Evolutionary conservation across 2,888 invertebrate species (phyloP), one percentile per base, ranked within the genome.

Genomic region (Plebejus melissa): DNA sequence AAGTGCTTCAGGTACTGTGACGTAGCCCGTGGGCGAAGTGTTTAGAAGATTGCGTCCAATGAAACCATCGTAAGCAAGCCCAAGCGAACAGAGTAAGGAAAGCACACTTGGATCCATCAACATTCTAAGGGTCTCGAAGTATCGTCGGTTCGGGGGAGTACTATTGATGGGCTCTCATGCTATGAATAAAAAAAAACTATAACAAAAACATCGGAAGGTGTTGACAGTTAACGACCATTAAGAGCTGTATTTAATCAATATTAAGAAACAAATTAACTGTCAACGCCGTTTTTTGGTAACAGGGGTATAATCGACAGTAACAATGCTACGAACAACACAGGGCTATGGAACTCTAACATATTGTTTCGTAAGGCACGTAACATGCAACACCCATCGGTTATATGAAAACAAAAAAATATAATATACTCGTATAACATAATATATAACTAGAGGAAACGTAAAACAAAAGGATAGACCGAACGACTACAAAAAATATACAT

Each of bases 341-440:
- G 92, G 84, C 91, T 91, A 91, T 88, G 88, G 86, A 87, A 86
- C 81, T 80, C 91, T 92, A 93, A 92, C 89, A 91, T 85, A 84
- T 90, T 84, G 91, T 90, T 87, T 75, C 81, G 86, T 86, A 92
- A 93, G 91, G 82, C 88, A 90, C 90, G 93, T 90, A 90, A 88
- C 93, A 93, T 93, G 93, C 93, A 93, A 93, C 93, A 93, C 91
- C 90, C 90, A 93, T 90, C 88, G 90, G 88, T 88, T 84, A 89
- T 85, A 87, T 80, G 78, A 82, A 82, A 81, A 82, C 80, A 79
- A 82, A 80, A 77, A 79, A 74, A 80, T 75, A 80, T 80, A 80
- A 80, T 80, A 80, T 77, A 78, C 50, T 77, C 78, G 82, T 83
- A 83, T 83, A 82, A 79, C 82, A 83, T 84, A 81, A 83, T 84